Conservation (phyloP, 2,797 vertebrate genomes). For the Phoxinus dragarum region DNA sequence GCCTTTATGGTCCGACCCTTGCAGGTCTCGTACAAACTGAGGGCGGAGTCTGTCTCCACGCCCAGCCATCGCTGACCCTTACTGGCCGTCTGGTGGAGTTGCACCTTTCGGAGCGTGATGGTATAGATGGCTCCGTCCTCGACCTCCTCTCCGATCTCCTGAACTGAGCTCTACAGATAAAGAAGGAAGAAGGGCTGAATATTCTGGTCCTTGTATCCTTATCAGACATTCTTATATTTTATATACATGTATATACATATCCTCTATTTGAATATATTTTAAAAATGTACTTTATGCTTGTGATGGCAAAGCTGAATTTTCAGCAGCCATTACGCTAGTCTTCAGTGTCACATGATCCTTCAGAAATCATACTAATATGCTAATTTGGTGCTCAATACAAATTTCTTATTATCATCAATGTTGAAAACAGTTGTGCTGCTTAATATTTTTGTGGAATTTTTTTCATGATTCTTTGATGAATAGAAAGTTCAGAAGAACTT, state of each 20-base stretch:
- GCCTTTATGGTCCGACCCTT: conserved; percentile 97
- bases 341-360: background rate
- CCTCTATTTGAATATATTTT: background rate
- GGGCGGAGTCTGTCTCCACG: conserved; percentile 90
- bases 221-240: background rate
- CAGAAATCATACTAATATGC: background rate
- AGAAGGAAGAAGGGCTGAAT: background rate
- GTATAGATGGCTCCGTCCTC: conserved; percentile 96
- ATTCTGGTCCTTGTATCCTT: background rate
- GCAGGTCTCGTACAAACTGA: conserved; percentile 95
- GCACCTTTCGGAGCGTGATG: conserved; percentile 95
- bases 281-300: background rate
- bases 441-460: background rate
- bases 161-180: conserved; percentile 62
- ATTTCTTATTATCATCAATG: background rate
- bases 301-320: background rate
- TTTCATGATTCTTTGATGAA: background rate
- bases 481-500: background rate
- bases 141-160: conserved; percentile 98
- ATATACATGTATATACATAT: background rate
- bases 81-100: conserved; percentile 90
- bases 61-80: conserved; percentile 98
- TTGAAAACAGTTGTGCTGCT: background rate
- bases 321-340: background rate
- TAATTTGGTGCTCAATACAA: background rate